A percentile compares a stretch with the other conserved stretches of the same genome.
Conservation (phyloP, 1,140 invertebrate genomes). For the Callitettix versicolor region DNA sequence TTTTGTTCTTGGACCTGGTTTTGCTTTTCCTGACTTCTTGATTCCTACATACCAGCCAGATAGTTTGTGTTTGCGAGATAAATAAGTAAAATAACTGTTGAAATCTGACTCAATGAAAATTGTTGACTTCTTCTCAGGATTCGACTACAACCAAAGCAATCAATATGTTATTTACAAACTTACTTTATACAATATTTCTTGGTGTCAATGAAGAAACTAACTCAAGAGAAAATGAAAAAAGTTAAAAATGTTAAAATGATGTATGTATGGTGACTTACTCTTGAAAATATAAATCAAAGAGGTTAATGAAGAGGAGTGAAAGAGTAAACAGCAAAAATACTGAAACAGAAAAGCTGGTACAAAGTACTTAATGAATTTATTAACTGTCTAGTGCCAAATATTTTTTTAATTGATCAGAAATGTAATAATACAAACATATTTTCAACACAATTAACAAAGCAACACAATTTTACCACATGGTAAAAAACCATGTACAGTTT, state of each 20-base stretch:
- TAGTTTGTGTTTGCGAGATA: slow-evolving; percentile 45
- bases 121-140: slow-evolving; percentile 39
- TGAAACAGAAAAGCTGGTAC: too few species aligned
- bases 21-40: slow-evolving; percentile 49
- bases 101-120: slow-evolving; percentile 47
- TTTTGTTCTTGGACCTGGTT: slow-evolving; percentile 43
- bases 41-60: slow-evolving; percentile 52
- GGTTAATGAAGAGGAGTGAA: neutral
- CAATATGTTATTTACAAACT: neutral
- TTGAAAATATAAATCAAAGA: neutral
- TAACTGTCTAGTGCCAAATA: too few species aligned
- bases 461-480: too few species aligned
- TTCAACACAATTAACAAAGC: too few species aligned
- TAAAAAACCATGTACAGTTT: too few species aligned
- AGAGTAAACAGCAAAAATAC: neutral
- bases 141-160: slow-evolving; percentile 32
- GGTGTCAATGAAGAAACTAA: neutral
- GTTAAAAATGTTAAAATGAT: neutral
- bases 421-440: too few species aligned
- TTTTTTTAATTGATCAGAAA: too few species aligned
- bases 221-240: neutral
- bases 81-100: slow-evolving; percentile 45
- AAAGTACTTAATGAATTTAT: too few species aligned
- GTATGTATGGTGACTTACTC: neutral
- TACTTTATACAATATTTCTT: neutral